Base-by-base conservation (phyloP, 2,888 invertebrate species). In the Theretra japonica region DNA sequence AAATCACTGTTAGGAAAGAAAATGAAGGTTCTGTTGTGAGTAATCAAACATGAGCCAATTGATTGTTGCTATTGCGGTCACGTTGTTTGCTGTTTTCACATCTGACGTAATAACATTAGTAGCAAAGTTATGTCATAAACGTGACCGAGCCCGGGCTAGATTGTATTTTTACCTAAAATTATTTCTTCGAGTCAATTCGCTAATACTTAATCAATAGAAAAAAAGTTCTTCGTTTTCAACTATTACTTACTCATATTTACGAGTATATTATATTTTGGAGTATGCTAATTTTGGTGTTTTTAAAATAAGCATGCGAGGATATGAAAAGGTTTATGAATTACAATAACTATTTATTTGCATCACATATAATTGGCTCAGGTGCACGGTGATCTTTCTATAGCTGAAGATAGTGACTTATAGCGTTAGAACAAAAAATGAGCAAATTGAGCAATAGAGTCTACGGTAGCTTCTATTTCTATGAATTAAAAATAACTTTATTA, bases 31-130 rank as follows among this genome's bases (percentile, higher is more conserved):
- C 77, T 83, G 84, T 84, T 82, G 86, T 76, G 75, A 83, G 86
- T 87, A 90, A 92, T 92, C 91, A 93, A 92, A 90, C 86, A 89
- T 86, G 83, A 88, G 85, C 83, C 89, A 91, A 94, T 93, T 94
- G 93, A 94, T 93, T 92, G 89, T 94, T 94, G 87, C 86, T 87
- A 94, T 91, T 92, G 91, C 88, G 91, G 90, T 93, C 94, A 94
- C 94, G 94, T 93, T 86, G 89, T 88, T 87, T 92, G 92, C 92
- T 93, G 91, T 94, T 93, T 94, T 93, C 92, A 91, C 91, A 91
- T 90, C 92, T 92, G 88, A 92, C 88, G 92, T 93, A 93, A 93
- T 93, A 91, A 92, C 90, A 91, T 92, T 92, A 92, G 88, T 88
- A 89, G 90, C 89, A 89, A 92, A 94, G 90, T 93, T 93, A 93